Evolutionary conservation across 2,888 invertebrate species (phyloP).

Genomic region (Athalia circularis): DNA sequence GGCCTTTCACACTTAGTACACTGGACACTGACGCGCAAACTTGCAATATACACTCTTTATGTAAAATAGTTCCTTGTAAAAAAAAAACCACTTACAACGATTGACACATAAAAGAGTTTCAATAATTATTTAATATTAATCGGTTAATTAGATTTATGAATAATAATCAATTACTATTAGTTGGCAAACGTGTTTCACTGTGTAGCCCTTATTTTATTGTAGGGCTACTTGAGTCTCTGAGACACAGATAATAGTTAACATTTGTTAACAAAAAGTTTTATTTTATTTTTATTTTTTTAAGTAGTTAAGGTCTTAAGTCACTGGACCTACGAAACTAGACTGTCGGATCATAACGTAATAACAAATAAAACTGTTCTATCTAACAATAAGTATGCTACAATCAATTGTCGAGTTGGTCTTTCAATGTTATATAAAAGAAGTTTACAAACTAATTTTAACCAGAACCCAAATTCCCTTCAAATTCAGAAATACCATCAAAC

Average conservation of each 20-base stretch:
- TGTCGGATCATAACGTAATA: slow-evolving; percentile 44
- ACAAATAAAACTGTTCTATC: slow-evolving; percentile 35
- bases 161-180: slow-evolving; percentile 67
- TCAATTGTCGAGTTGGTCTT: background rate
- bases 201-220: slow-evolving; percentile 49
- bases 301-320: slow-evolving; percentile 63
- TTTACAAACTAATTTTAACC: slow-evolving; percentile 10
- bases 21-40: slow-evolving; percentile 59
- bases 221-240: slow-evolving; percentile 60
- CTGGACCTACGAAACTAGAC: slow-evolving; percentile 54
- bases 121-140: slow-evolving; percentile 64
- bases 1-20: slow-evolving; percentile 56
- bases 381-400: slow-evolving; percentile 20
- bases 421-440: background rate
- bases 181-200: slow-evolving; percentile 66
- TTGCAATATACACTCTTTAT: slow-evolving; percentile 58
- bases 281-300: slow-evolving; percentile 51
- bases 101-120: slow-evolving; percentile 66
- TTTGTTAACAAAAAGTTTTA: slow-evolving; percentile 46
- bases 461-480: background rate
- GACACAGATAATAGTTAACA: slow-evolving; percentile 59
- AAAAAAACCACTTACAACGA: slow-evolving; percentile 65
- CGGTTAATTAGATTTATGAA: slow-evolving; percentile 61
- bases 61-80: slow-evolving; percentile 66
- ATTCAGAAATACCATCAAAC: background rate